Base-by-base conservation (phyloP, 1,140 invertebrate species). In the Venturia canescens region DNA sequence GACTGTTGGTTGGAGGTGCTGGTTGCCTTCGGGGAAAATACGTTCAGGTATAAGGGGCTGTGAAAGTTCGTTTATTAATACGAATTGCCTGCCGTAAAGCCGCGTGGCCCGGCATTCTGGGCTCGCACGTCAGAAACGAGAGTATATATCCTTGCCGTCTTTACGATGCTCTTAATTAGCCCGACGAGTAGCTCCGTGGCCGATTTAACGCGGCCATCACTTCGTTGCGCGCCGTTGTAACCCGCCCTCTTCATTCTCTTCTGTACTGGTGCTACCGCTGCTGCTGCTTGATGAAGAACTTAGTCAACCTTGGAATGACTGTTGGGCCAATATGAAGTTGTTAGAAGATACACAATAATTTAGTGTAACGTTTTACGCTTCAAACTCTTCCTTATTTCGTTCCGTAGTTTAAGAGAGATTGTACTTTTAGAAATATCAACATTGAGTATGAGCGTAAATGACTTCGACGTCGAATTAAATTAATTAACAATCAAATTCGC, bases 61-160 rank as follows among this genome's bases (percentile, higher is more conserved):
- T 77, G 66, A 87, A 88, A 88, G 85, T 89, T 88, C 69, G 84
- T 87, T 87, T 89, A 89, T 89, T 88, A 88, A 89, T 89, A 87
- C 85, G 80, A 86, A 89, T 87, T 84, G 88, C 84, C 80, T 71
- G 80, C 84, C 82, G 83, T 86, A 87, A 87, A 89, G 81, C 72
- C 75, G 74, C 21, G 63, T 21, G 26, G 71, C 48, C 53, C 21
- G 38, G 31, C 23, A 71, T 48, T 48, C 57, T 21, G 1, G n/a
- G 27, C 44, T 48, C 6, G 48, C 63, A 16, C 66, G 38, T 48
- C 34, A 48, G 44, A 72, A 50, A 13, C 70, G 44, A 72, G 34
- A 72, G 44, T 72, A 72, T 48, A 38, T 78, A 78, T 69, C 67
- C 48, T 63, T 27, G 69, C 66, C 63, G 76, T 72, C 31, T 83